Conservation (phyloP, 2,888 invertebrate species). For the Axea sp. region DNA sequence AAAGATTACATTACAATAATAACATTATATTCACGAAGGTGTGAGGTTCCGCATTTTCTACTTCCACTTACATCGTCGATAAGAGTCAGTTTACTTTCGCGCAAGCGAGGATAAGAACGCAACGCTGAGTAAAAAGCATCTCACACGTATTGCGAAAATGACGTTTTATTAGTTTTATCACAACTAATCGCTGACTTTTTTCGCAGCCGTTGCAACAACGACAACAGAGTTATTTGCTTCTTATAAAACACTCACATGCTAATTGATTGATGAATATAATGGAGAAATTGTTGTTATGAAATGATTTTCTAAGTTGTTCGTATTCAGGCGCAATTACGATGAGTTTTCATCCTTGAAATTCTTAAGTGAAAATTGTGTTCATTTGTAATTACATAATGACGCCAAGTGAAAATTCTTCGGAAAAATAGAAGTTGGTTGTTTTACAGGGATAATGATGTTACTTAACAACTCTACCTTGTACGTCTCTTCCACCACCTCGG, state of each 20-base stretch:
- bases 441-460: not conserved
- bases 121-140: conserved; percentile 20
- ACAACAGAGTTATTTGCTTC: conserved; percentile 6
- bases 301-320: conserved; percentile 19
- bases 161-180: conserved; percentile 12
- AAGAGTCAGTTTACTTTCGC: conserved; percentile 43
- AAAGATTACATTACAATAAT: conserved; percentile 33
- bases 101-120: conserved; percentile 14
- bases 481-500: conserved; percentile 91
- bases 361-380: conserved; percentile 26
- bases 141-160: conserved; percentile 28
- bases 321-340: conserved; percentile 14
- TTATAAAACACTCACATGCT: not conserved
- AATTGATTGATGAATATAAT: conserved; percentile 28
- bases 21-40: conserved; percentile 15
- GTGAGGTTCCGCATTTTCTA: conserved; percentile 52
- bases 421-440: conserved; percentile 6
- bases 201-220: conserved; percentile 17
- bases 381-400: conserved; percentile 25
- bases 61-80: conserved; percentile 32
- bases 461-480: conserved; percentile 82
- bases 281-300: conserved; percentile 51
- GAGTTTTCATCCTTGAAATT: conserved; percentile 57
- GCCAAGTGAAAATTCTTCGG: conserved; percentile 17
- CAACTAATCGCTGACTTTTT: conserved; percentile 19